Evolutionary conservation across 1,140 invertebrate species (phyloP).

Genomic region (Scaptomyza graminum): DNA sequence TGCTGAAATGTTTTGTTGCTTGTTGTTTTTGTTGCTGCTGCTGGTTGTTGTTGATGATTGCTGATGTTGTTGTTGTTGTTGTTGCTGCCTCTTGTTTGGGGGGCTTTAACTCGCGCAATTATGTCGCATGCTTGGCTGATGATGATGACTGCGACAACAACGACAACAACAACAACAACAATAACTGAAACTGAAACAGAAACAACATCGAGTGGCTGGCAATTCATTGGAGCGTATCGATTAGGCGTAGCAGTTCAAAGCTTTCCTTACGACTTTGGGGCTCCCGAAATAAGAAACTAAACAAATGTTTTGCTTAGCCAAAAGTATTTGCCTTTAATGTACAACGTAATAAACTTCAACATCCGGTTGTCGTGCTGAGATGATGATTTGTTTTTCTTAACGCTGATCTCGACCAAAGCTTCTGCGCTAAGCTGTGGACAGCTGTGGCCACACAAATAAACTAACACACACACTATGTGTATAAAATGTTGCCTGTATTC

Average conservation of each 20-base stretch:
- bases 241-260: slow-evolving; percentile 61
- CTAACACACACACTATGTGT: slow-evolving; percentile 42
- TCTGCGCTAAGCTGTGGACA: slow-evolving; percentile 50
- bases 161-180: slow-evolving; percentile 27
- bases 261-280: slow-evolving; percentile 23
- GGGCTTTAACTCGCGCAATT: slow-evolving; percentile 82
- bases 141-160: slow-evolving; percentile 81
- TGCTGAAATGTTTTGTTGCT: slow-evolving; percentile 76
- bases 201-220: slow-evolving; percentile 48
- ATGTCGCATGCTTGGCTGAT: slow-evolving; percentile 83
- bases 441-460: slow-evolving; percentile 14
- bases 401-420: slow-evolving; percentile 65
- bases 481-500: slow-evolving; percentile 66
- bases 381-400: slow-evolving; percentile 48
- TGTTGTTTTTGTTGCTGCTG: slow-evolving; percentile 56
- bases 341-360: slow-evolving; percentile 66
- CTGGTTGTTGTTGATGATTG: slow-evolving; percentile 25
- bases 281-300: slow-evolving; percentile 45
- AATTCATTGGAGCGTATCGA: slow-evolving; percentile 77
- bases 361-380: slow-evolving; percentile 79
- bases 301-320: slow-evolving; percentile 49
- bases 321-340: slow-evolving; percentile 42
- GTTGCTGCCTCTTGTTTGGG: slow-evolving; percentile 41
- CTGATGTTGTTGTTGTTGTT: slow-evolving; percentile 42
- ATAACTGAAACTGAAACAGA: slow-evolving; percentile 27